Conservation (phyloP, 1,140 invertebrate genomes). For the Leptopilina clavipes region DNA sequence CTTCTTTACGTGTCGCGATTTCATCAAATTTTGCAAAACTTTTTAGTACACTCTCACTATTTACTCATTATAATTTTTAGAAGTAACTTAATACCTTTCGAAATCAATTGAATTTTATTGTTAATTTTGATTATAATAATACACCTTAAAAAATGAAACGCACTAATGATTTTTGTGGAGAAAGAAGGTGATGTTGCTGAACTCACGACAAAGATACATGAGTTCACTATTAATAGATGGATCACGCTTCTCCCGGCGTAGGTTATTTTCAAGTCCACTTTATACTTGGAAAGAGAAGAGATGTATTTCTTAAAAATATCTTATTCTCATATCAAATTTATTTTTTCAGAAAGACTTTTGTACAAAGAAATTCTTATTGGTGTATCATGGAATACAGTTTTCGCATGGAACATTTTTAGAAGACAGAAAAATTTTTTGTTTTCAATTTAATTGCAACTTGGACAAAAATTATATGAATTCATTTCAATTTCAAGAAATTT, state of each 20-base stretch:
- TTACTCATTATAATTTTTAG: neutral
- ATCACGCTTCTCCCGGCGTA: conserved; percentile 58
- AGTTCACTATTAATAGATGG: conserved; percentile 64
- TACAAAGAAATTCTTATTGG: neutral
- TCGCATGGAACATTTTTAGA: no score
- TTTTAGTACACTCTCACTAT: neutral
- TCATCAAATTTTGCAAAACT: neutral
- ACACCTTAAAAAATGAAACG: conserved; percentile 50
- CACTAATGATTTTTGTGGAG: conserved; percentile 60
- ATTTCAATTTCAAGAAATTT: no score
- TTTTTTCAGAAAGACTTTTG: neutral
- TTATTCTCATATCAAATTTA: neutral
- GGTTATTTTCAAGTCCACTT: conserved; percentile 70
- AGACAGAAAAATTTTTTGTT: no score
- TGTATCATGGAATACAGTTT: no score
- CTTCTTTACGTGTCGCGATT: neutral
- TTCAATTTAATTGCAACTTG: no score
- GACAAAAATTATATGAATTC: no score
- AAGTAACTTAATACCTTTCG: neutral
- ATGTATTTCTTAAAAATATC: conserved; percentile 24
- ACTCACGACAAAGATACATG: conserved; percentile 65
- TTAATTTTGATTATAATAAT: conserved; percentile 4
- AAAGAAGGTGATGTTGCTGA: conserved; percentile 55
- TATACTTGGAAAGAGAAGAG: conserved; percentile 37
- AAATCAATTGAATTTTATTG: neutral